Evolutionary conservation across 2,888 invertebrate species (phyloP).

Genomic region (Callinectes sapidus): DNA sequence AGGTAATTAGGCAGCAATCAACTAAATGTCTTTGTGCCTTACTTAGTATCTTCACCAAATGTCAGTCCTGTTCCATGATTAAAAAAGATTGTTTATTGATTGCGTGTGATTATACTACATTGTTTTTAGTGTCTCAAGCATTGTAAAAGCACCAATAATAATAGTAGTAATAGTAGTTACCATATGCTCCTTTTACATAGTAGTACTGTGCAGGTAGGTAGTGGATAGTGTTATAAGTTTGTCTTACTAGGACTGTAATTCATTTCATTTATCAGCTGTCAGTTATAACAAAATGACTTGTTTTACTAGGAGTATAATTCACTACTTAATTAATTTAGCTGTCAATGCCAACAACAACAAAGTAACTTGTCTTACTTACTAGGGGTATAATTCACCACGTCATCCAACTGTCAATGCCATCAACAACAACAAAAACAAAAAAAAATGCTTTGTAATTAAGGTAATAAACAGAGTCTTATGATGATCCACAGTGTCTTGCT

Average conservation of each 20-base stretch:
- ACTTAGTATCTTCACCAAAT: neutral
- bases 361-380: too few relatives aligned
- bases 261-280: neutral
- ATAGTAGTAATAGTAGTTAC: neutral
- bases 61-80: neutral
- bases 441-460: neutral
- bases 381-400: too few relatives aligned
- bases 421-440: neutral
- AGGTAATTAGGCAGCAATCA: conserved; percentile 1
- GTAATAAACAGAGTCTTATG: neutral
- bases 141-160: neutral
- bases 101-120: neutral
- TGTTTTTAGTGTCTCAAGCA: neutral
- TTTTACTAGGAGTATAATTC: too few relatives aligned
- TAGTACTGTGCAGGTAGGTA: neutral
- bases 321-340: too few relatives aligned
- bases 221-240: neutral
- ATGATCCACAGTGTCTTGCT: neutral
- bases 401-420: too few relatives aligned
- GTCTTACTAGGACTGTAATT: neutral
- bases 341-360: too few relatives aligned
- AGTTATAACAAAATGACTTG: neutral
- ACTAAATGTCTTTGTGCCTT: neutral
- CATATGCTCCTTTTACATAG: neutral
- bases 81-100: neutral